phyloP scores from a whole-genome alignment of 2,113 vertebrate genomes.

The Oncorhynchus masou region DNA sequence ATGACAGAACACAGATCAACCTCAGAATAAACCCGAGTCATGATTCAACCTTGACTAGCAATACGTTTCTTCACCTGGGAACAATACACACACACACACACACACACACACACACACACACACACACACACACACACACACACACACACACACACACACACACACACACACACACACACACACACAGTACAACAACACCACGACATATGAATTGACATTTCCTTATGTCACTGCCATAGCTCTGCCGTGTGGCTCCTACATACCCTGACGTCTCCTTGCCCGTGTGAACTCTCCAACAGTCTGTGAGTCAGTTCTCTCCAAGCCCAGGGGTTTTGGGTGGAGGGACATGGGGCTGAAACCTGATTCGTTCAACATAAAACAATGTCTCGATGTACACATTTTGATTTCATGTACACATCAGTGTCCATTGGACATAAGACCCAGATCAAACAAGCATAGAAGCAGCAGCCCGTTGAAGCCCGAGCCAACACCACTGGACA shows the following conservation, averaged over 20 bases:
- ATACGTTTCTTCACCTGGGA: too few relatives aligned
- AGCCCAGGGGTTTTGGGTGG: background rate
- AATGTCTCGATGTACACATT: background rate
- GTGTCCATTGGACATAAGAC: background rate
- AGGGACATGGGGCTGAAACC: background rate
- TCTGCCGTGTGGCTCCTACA: background rate
- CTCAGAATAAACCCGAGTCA: too few relatives aligned
- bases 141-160: too few relatives aligned
- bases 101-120: too few relatives aligned
- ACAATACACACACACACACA: too few relatives aligned
- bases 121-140: too few relatives aligned
- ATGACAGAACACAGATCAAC: too few relatives aligned
- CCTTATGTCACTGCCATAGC: too few relatives aligned
- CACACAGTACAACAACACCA: too few relatives aligned
- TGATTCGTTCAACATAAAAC: background rate
- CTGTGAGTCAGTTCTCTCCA: constrained; percentile 10
- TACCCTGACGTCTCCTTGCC: background rate
- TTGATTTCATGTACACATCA: background rate
- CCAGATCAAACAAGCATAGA: background rate
- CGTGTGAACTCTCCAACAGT: background rate
- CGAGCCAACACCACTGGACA: background rate
- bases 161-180: too few relatives aligned
- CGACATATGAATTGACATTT: too few relatives aligned
- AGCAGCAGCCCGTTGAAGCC: background rate
- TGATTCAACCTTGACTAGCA: too few relatives aligned